Evolutionary conservation across 2,888 invertebrate genomes (phyloP).

Genomic region (Creontiades dilutus): DNA sequence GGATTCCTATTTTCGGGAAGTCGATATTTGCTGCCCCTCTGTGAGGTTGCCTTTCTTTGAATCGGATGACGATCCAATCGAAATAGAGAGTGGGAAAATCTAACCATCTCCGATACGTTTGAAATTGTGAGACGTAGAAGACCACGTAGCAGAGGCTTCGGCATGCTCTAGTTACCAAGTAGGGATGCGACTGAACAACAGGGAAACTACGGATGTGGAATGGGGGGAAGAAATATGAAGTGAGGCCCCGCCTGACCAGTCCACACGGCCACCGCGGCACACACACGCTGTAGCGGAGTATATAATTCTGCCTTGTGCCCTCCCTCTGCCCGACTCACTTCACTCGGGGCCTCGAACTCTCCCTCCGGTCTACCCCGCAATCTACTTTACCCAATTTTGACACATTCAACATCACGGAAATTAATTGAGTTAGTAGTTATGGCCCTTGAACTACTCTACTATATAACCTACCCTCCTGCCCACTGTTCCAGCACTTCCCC

Average conservation of each 20-base stretch:
- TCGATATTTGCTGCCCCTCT: no score
- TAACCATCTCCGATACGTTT: constrained; percentile 2
- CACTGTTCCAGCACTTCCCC: constrained; percentile 35
- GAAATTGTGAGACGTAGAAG: not conserved
- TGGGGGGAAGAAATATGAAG: constrained; percentile 29
- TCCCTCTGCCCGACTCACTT: constrained; percentile 23
- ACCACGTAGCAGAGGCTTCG: not conserved
- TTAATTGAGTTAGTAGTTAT: constrained; percentile 71
- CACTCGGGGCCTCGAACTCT: constrained; percentile 45
- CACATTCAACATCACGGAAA: constrained; percentile 71
- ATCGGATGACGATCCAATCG: no score
- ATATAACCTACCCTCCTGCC: constrained; percentile 54
- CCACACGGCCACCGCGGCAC: not conserved
- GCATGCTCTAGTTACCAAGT: constrained; percentile 6
- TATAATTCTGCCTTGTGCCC: constrained; percentile 58
- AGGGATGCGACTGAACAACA: not conserved
- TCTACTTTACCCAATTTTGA: constrained; percentile 71
- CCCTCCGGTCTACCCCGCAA: constrained; percentile 52
- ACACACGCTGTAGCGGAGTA: constrained; percentile 26
- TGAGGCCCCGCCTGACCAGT: not conserved
- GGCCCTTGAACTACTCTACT: constrained; percentile 65
- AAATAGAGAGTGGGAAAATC: not conserved
- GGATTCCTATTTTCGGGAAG: no score
- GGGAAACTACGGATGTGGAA: constrained; percentile 27
- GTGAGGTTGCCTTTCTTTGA: no score